Conservation (phyloP, 2,113 vertebrate species). For the Hemiprocne comata region DNA sequence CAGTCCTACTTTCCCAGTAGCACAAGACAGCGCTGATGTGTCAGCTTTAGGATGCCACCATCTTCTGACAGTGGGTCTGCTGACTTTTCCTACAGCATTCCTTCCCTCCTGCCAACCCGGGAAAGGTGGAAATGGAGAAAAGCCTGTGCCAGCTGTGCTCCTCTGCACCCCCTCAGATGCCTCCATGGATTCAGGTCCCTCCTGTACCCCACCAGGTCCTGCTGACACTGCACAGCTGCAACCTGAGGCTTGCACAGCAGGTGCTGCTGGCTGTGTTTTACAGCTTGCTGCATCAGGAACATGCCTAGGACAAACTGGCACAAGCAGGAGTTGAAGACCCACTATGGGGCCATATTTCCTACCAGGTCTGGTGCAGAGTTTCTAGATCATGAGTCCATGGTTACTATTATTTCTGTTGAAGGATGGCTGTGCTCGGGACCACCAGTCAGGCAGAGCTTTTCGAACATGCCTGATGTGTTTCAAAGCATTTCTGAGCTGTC, state of each 20-base stretch:
- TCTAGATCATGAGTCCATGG: accelerated
- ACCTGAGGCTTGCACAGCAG: neutral
- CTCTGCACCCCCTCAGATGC: neutral
- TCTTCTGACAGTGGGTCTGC: neutral
- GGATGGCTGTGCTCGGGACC: neutral
- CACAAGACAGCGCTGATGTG: neutral
- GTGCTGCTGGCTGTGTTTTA: neutral
- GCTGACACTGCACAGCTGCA: neutral
- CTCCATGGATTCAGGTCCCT: neutral
- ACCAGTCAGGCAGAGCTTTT: neutral
- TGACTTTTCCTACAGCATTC: neutral
- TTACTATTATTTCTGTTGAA: neutral
- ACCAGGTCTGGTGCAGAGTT: neutral
- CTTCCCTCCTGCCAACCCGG: neutral
- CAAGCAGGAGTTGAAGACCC: neutral
- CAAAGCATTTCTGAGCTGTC: neutral
- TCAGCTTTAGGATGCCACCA: neutral
- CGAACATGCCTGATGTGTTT: accelerated
- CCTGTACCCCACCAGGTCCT: neutral
- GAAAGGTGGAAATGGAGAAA: neutral
- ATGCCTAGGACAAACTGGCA: neutral
- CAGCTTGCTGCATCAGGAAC: neutral
- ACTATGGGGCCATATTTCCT: accelerated
- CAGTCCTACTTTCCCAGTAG: neutral
- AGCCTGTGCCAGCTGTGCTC: neutral